Base-by-base conservation (phyloP, 2,888 invertebrate genomes). In the Microctonus aethiopoides region DNA sequence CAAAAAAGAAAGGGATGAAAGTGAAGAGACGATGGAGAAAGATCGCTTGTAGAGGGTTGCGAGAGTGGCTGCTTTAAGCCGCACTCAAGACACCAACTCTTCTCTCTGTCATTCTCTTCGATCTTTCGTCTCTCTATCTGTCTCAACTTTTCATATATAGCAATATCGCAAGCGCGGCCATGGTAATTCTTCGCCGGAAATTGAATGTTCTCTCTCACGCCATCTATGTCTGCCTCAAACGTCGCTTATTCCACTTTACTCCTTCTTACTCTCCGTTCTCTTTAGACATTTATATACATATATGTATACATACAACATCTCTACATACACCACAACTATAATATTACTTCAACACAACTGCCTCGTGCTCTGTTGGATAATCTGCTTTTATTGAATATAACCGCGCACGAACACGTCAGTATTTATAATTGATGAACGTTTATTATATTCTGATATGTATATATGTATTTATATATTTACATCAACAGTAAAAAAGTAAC, bases 151-250 rank as follows among this genome's bases (percentile, higher is more conserved):
- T 77, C 79, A n/a, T n/a, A n/a, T 79, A 75, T 72, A 3, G 76
- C 65, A 70, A 72, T 72, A 73, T 72, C 64, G 34, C 74, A n/a
- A n/a, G 16, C 46, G 16, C n/a, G 9, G 65, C 73, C 73, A 76
- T 79, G 79, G 80, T 81, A 80, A 83, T 83, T 82, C 78, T 79
- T 83, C 72, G 75, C 77, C 80, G 81, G 83, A 82, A 83, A 83
- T 83, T 83, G 82, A 80, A 83, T 80, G 80, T 79, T 41, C 41
- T 75, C 76, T 72, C 69, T 67, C 67, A 34, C 61, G 68, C 70
- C 61, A 67, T 69, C 63, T 54, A 39, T 29, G 67, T 70, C 74
- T 72, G 73, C 54, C 68, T 65, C 69, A 54, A 67, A 67, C 68
- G 70, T 79, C 79, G 76, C 70, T 36, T 36, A 11, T 36, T 80